Evolutionary conservation across 2,888 invertebrate species (phyloP).

Genomic region (Leptinotarsa haldemani): DNA sequence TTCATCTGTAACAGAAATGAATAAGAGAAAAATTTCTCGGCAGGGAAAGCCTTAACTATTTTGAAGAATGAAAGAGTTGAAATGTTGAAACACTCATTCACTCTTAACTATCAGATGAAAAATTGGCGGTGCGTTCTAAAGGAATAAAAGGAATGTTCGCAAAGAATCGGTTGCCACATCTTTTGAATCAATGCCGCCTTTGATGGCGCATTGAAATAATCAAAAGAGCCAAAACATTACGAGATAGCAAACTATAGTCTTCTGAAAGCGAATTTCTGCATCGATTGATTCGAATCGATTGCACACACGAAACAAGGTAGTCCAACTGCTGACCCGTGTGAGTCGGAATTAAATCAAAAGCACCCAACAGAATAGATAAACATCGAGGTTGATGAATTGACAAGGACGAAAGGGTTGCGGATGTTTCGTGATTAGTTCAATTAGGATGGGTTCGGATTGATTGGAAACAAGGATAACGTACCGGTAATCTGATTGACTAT

Average conservation of each 20-base stretch:
- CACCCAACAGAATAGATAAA: slow-evolving; percentile 30
- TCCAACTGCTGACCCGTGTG: slow-evolving; percentile 32
- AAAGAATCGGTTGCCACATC: slow-evolving; percentile 6
- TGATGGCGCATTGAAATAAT: neutral
- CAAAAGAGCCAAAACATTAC: slow-evolving; percentile 18
- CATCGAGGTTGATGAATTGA: slow-evolving; percentile 26
- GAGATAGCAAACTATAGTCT: slow-evolving; percentile 20
- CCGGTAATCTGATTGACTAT: neutral
- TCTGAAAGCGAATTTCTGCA: slow-evolving; percentile 33
- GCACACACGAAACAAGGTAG: slow-evolving; percentile 7
- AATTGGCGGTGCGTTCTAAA: neutral
- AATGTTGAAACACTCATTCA: neutral
- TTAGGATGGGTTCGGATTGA: slow-evolving; percentile 6
- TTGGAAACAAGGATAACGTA: slow-evolving; percentile 2
- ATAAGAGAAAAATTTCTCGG: too few relatives aligned
- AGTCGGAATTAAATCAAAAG: slow-evolving; percentile 30
- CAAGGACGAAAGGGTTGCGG: slow-evolving; percentile 22
- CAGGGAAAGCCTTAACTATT: too few relatives aligned
- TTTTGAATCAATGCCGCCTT: slow-evolving; percentile 5
- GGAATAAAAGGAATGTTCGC: slow-evolving; percentile 1
- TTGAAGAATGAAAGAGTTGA: too few relatives aligned
- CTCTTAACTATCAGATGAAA: neutral
- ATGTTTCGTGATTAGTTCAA: slow-evolving; percentile 8
- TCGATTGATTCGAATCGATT: slow-evolving; percentile 35
- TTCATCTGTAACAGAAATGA: too few relatives aligned